phyloP scores from a whole-genome alignment of 2,888 invertebrate genomes.

The Sarcophaga variegata region DNA sequence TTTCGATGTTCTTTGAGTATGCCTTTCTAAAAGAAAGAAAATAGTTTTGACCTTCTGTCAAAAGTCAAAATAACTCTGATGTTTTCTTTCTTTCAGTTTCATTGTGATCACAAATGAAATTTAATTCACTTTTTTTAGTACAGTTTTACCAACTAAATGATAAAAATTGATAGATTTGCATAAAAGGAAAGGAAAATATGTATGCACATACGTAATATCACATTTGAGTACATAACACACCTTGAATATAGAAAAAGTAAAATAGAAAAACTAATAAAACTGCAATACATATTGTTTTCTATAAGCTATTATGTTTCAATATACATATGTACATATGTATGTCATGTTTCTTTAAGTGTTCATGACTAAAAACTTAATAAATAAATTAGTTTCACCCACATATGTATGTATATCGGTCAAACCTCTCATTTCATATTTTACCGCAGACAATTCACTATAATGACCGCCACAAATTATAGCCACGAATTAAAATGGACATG shows the following conservation, averaged over 20 bases:
- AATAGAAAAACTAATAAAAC: not conserved
- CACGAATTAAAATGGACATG: conserved; percentile 69
- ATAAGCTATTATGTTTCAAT: conserved; percentile 19
- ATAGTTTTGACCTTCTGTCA: not conserved
- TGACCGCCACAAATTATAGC: conserved; percentile 68
- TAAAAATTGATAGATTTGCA: not conserved
- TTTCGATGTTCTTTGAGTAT: not conserved
- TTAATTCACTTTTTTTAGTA: not conserved
- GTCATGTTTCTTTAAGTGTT: conserved; percentile 45
- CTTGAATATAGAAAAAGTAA: not conserved
- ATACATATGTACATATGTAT: conserved; percentile 8
- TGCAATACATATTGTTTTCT: not conserved
- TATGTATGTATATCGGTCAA: conserved; percentile 59
- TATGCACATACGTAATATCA: not conserved
- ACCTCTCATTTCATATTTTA: conserved; percentile 49
- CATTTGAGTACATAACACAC: not conserved
- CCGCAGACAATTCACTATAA: conserved; percentile 64
- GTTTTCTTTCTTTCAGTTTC: too few species aligned
- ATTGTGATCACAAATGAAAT: too few species aligned
- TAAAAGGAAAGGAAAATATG: not conserved
- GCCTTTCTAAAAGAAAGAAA: not conserved
- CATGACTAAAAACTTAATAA: conserved; percentile 55
- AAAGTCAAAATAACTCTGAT: too few species aligned
- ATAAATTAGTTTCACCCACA: conserved; percentile 64
- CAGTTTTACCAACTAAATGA: not conserved